phyloP scores from a whole-genome alignment of 2,888 invertebrate species.

The Agrochola lota region DNA sequence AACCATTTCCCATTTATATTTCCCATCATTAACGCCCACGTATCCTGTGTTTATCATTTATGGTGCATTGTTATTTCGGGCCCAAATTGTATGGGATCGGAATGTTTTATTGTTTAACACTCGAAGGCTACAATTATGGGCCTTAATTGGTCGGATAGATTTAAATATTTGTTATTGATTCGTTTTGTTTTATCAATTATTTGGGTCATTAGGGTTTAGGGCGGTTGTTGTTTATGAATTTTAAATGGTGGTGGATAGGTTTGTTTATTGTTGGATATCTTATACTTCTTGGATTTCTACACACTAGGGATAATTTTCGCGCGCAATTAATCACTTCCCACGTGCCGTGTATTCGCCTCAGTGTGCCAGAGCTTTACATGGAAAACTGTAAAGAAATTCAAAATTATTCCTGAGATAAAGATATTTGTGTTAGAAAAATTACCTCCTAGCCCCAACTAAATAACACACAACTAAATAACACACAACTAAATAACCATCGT shows the following conservation, averaged over 20 bases:
- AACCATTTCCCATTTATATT: constrained; percentile 57
- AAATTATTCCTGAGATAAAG: too few species aligned
- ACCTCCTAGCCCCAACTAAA: too few species aligned
- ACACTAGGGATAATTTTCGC: too few species aligned
- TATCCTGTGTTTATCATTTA: constrained; percentile 68
- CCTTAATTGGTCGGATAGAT: constrained; percentile 68
- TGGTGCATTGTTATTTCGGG: constrained; percentile 63
- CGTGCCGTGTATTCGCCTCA: too few species aligned
- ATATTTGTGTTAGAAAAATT: too few species aligned
- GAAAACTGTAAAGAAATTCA: too few species aligned
- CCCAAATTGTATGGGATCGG: constrained; percentile 59
- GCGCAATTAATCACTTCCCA: too few species aligned
- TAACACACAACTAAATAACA: neutral
- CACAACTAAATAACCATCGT: neutral
- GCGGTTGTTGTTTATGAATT: constrained; percentile 16
- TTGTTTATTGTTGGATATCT: neutral
- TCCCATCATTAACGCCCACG: constrained; percentile 67
- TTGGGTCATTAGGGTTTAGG: constrained; percentile 35
- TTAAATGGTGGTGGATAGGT: constrained; percentile 2
- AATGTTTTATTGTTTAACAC: constrained; percentile 73
- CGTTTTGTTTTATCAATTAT: constrained; percentile 50
- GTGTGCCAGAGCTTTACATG: too few species aligned
- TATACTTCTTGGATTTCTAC: neutral
- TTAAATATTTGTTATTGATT: constrained; percentile 61
- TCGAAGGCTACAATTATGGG: constrained; percentile 65